Conservation (phyloP, 2,888 invertebrate species). For the Rhagophthalmus giganteus region DNA sequence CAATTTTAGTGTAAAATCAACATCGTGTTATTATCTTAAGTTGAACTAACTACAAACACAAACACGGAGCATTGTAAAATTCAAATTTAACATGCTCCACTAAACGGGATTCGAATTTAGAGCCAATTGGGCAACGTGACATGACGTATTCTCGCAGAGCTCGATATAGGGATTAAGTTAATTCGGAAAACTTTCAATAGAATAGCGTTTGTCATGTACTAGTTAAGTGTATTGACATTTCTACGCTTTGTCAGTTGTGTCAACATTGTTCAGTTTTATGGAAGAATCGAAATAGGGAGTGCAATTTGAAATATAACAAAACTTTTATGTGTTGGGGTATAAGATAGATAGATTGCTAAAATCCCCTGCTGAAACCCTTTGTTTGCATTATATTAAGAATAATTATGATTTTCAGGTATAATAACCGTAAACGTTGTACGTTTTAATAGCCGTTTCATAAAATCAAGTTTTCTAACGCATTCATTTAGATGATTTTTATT, state of each 20-base stretch:
- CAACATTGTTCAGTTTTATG: conserved; percentile 38
- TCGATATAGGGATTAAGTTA: conserved; percentile 13
- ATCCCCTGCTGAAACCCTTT: conserved; percentile 8
- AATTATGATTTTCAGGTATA: background rate
- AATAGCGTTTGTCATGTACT: conserved; percentile 32
- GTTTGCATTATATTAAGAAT: conserved; percentile 7
- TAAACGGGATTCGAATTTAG: too few relatives aligned
- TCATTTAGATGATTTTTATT: background rate
- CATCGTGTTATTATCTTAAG: too few relatives aligned
- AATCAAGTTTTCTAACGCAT: background rate
- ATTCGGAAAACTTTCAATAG: conserved; percentile 14
- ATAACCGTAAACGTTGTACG: background rate
- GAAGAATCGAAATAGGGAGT: conserved; percentile 33
- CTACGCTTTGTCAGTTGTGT: conserved; percentile 39
- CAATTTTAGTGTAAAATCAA: too few relatives aligned
- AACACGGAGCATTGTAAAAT: too few relatives aligned
- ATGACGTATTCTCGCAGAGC: conserved; percentile 1
- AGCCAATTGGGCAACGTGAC: background rate
- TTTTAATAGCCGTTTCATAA: background rate
- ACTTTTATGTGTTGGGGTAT: conserved; percentile 23
- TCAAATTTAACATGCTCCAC: too few relatives aligned
- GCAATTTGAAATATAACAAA: conserved; percentile 32
- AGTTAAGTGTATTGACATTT: conserved; percentile 42
- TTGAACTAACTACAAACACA: too few relatives aligned
- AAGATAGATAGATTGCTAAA: conserved; percentile 25